phyloP scores from a whole-genome alignment of 1,140 invertebrate species.

The Hyles euphorbiae region DNA sequence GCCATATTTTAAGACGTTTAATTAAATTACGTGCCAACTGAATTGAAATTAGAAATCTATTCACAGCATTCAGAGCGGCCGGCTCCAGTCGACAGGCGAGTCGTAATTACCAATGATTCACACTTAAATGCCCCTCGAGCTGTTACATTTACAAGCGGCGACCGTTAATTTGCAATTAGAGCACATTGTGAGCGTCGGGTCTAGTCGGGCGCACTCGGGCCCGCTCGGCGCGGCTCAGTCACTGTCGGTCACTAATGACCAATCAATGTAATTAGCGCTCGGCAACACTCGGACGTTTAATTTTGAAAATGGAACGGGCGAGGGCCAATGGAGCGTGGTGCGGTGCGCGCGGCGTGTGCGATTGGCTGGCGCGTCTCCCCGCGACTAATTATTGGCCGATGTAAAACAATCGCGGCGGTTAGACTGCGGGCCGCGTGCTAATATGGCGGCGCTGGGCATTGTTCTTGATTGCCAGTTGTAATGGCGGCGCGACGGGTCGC shows the following conservation, averaged over 20 bases:
- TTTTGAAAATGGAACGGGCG: slow-evolving; percentile 19
- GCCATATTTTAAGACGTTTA: not conserved
- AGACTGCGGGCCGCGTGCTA: slow-evolving; percentile 26
- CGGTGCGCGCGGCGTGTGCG: slow-evolving; percentile 8
- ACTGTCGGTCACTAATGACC: slow-evolving; percentile 11
- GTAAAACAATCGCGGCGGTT: slow-evolving; percentile 36
- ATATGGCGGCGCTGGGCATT: slow-evolving; percentile 40
- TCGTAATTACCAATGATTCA: no score
- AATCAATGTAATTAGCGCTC: slow-evolving; percentile 36
- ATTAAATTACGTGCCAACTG: not conserved
- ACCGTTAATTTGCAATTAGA: no score
- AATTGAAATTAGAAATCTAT: no score
- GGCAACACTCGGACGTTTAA: slow-evolving; percentile 24
- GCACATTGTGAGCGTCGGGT: slow-evolving; percentile 4
- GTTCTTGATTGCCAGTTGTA: slow-evolving; percentile 39
- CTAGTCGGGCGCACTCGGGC: slow-evolving; percentile 4
- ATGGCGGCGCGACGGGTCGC: slow-evolving; percentile 28
- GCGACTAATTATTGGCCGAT: slow-evolving; percentile 47
- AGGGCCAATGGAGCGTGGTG: slow-evolving; percentile 23
- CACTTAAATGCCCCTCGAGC: no score
- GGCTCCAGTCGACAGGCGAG: no score
- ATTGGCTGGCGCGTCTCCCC: slow-evolving; percentile 16
- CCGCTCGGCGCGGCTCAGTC: slow-evolving; percentile 10
- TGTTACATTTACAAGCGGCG: no score
- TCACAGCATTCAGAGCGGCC: no score